Percentiles rank a stretch among this genome's conserved stretches.
Evolutionary conservation across 2,113 vertebrate species (phyloP).

Genomic region (Bolborhynchus lineola): DNA sequence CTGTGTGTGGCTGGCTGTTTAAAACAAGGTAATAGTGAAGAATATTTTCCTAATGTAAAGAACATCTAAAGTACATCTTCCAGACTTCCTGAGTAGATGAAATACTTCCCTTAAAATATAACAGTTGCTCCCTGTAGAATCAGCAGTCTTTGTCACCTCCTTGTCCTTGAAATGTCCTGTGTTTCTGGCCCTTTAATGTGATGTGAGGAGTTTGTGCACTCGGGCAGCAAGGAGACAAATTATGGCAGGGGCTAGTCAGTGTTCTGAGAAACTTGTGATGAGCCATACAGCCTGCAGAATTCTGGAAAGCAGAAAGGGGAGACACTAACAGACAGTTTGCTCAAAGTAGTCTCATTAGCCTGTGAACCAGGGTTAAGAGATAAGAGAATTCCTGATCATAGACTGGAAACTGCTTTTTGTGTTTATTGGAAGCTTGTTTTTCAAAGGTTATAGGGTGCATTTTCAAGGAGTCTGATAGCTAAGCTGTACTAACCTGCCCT

Average conservation of each 20-base stretch:
- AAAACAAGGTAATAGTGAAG: background rate
- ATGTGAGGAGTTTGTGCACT: background rate
- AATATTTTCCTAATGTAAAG: background rate
- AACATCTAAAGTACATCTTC: background rate
- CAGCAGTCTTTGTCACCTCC: background rate
- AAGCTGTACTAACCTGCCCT: background rate
- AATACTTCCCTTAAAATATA: background rate
- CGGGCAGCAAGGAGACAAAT: background rate
- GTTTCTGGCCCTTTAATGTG: background rate
- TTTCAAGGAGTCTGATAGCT: background rate
- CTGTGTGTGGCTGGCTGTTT: background rate
- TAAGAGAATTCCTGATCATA: background rate
- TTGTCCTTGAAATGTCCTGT: background rate
- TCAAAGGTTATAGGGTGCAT: background rate
- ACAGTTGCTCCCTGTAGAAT: background rate
- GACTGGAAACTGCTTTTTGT: background rate
- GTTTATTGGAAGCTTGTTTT: constrained; percentile 21
- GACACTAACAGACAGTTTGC: background rate
- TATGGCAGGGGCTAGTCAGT: background rate
- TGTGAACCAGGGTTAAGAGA: background rate
- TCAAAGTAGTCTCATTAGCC: background rate
- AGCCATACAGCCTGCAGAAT: background rate
- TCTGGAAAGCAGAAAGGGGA: background rate
- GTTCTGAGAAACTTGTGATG: background rate
- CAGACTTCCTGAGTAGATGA: background rate